Evolutionary conservation across 1,140 invertebrate species (phyloP), one percentile per base, ranked within the genome.

Genomic region (Rhyacophila brunnea): DNA sequence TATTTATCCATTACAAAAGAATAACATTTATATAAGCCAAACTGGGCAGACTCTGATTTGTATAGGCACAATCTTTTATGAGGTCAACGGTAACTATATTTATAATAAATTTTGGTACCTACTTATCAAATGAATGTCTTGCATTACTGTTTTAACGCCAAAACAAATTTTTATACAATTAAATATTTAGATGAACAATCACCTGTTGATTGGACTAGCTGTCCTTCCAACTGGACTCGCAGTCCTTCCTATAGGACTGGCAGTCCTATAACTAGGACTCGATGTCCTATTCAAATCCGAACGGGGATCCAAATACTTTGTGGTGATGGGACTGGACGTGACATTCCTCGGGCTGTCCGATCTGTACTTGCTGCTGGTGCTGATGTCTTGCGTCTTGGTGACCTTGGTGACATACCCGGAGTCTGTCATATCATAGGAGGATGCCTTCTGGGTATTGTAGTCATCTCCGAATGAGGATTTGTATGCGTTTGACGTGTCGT

Each of bases 121-220:
- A n/a, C n/a, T n/a, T n/a, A n/a, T n/a, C n/a, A n/a, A n/a, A n/a
- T n/a, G n/a, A n/a, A n/a, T n/a, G n/a, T n/a, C n/a, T n/a, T n/a
- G n/a, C n/a, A n/a, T n/a, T n/a, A n/a, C n/a, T n/a, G n/a, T n/a
- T n/a, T n/a, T n/a, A n/a, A n/a, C n/a, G n/a, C n/a, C n/a, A n/a
- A n/a, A n/a, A n/a, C n/a, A n/a, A n/a, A n/a, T n/a, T n/a, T n/a
- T n/a, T n/a, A n/a, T n/a, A n/a, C n/a, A n/a, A n/a, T n/a, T n/a
- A n/a, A n/a, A n/a, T n/a, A n/a, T n/a, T n/a, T n/a, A n/a, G n/a
- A n/a, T n/a, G n/a, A n/a, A n/a, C n/a, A n/a, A n/a, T n/a, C 67
- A 77, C 77, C 75, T 74, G 68, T 77, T 77, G 66, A 77, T 77
- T 58, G 77, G 77, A 68, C 77, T 79, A 18, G 73, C 66, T 0